A percentile compares a stretch with the other conserved stretches of the same genome.
Conservation (phyloP, 2,888 invertebrate species). For the Drosophila yooni region DNA sequence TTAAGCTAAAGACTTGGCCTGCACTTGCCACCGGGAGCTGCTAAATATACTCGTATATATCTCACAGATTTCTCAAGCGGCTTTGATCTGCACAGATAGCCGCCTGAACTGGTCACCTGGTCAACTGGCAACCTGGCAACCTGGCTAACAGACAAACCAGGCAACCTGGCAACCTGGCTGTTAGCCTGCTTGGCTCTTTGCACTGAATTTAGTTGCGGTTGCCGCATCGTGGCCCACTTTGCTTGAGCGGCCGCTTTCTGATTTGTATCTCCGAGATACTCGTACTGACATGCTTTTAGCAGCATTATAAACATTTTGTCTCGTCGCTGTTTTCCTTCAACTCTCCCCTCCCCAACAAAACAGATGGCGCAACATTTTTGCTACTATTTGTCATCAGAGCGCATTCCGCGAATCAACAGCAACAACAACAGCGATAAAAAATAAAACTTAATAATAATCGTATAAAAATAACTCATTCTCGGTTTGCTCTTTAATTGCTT, state of each 20-base stretch:
- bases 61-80: conserved; percentile 54
- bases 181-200: conserved; percentile 3
- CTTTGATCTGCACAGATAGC: conserved; percentile 71
- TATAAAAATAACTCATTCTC: conserved; percentile 53
- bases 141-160: background rate
- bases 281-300: conserved; percentile 74
- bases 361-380: conserved; percentile 71
- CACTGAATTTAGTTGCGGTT: conserved; percentile 18
- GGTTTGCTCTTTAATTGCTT: conserved; percentile 73
- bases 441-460: conserved; percentile 40
- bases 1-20: conserved; percentile 63
- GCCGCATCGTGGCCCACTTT: conserved; percentile 70
- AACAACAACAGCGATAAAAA: conserved; percentile 9
- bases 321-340: conserved; percentile 19
- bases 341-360: background rate
- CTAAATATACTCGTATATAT: conserved; percentile 60
- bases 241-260: conserved; percentile 54
- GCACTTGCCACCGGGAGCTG: conserved; percentile 69
- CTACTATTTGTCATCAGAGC: conserved; percentile 74
- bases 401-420: conserved; percentile 67
- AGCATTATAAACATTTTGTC: conserved; percentile 77
- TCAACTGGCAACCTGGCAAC: conserved; percentile 2
- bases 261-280: conserved; percentile 72
- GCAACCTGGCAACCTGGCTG: background rate
- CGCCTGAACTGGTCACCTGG: conserved; percentile 36